Percentiles rank a stretch among this genome's conserved stretches.
Conservation (phyloP, 2,888 invertebrate genomes). For the Julus scanicus region DNA sequence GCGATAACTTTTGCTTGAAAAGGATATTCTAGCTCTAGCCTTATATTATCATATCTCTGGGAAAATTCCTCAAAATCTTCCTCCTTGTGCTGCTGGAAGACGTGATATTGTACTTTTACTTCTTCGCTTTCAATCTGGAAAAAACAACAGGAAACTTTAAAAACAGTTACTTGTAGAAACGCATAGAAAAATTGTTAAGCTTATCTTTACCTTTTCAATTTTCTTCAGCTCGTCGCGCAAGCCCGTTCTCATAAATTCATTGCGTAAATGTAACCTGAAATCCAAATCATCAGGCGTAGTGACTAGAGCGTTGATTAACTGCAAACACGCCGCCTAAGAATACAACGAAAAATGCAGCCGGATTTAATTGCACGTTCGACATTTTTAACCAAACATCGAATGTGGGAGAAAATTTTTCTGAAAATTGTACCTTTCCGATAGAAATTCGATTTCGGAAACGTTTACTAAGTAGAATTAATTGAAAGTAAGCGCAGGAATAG, state of each 20-base stretch:
- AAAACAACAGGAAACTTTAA: constrained; percentile 53
- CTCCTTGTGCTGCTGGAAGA: constrained; percentile 88
- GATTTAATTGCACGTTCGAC: not conserved
- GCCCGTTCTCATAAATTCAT: constrained; percentile 95
- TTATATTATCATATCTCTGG: constrained; percentile 89
- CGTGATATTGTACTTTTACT: constrained; percentile 84
- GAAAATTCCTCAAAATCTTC: constrained; percentile 94
- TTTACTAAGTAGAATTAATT: not conserved
- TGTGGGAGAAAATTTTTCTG: not conserved
- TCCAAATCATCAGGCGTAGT: constrained; percentile 88
- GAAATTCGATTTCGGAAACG: not conserved
- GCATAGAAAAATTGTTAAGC: not conserved
- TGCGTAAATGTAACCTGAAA: constrained; percentile 90
- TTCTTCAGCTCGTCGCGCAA: constrained; percentile 80
- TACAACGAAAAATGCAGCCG: constrained; percentile 45
- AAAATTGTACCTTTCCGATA: not conserved
- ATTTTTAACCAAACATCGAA: not conserved
- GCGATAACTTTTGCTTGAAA: constrained; percentile 58
- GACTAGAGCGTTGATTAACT: constrained; percentile 93
- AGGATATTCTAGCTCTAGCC: constrained; percentile 83
- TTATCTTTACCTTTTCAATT: constrained; percentile 63
- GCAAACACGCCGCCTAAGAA: constrained; percentile 82
- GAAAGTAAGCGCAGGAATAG: not conserved
- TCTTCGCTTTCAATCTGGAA: constrained; percentile 76
- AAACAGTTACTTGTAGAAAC: not conserved